Evolutionary conservation across 2,113 vertebrate species (phyloP), one percentile per base, ranked within the genome.

Genomic region (Hyla sarda): DNA sequence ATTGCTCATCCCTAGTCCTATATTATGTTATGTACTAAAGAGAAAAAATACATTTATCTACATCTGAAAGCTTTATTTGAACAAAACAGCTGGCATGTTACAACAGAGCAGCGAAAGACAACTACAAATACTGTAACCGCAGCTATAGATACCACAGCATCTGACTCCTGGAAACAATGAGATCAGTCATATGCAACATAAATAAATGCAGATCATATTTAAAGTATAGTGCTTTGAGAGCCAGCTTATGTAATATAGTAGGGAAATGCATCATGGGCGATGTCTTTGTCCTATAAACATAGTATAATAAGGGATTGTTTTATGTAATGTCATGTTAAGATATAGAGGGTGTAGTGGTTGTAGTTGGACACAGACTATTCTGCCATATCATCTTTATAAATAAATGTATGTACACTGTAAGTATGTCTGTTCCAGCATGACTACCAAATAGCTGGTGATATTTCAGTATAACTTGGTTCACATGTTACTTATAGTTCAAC

Each of bases 121-220:
- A 37, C 50, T 56, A 58, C 76, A 75, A 50, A 75, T 50, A 75
- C 6, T 28, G 50, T 17, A 47, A 74, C 72, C 25, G 14, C 47
- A 58, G 19, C 32, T 37, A 79, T 37, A 60, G 32, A 79, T 60
- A 56, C 76, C 2, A 74, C 72, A 34, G 50, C 19, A 23, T 78
- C 32, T 79, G 54, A 58, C 21, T 41, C 52, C 76, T 79, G 54
- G 76, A 23, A 79, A 41, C 52, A 58, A 79, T 34, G 56, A 14
- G 54, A 58, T 56, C 32, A 11, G 23, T 54, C 76, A 58, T 79
- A n/a, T 41, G 32, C 52, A 54, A 30, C 76, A 34, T 13, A 78
- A 58, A 58, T 21, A 37, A 78, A 58, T 6, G 28, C 34, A 65
- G 52, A 23, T 56, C 32, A 10, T 56, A 54, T 37, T 34, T 30